phyloP scores from a whole-genome alignment of 2,113 vertebrate species.

The Deroptyus accipitrinus region DNA sequence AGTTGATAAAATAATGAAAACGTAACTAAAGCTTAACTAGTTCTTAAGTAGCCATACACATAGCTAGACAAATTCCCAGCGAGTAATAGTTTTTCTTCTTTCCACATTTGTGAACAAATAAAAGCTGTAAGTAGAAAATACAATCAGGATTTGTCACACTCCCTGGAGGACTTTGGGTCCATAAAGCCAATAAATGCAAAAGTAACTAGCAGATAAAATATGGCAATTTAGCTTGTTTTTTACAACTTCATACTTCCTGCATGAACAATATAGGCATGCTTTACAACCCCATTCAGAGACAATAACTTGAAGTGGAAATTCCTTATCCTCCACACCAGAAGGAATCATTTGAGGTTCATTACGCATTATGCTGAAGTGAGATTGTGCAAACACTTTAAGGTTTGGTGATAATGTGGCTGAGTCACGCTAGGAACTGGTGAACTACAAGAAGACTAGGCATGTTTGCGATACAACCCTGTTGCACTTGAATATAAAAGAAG shows the following conservation, averaged over 20 bases:
- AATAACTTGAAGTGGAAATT: constrained; percentile 18
- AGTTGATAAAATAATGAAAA: neutral
- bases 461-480: neutral
- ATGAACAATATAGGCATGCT: constrained; percentile 11
- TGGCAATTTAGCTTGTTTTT: constrained; percentile 25
- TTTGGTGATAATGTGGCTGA: neutral
- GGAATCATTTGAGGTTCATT: constrained; percentile 14
- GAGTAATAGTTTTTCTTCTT: neutral
- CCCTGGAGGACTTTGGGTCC: constrained; percentile 9
- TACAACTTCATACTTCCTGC: constrained; percentile 48
- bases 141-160: constrained; percentile 20
- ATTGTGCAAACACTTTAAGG: neutral
- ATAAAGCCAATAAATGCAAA: constrained; percentile 31
- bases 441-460: neutral
- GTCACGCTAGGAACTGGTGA: neutral
- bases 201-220: constrained; percentile 33
- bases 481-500: neutral
- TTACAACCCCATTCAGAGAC: constrained; percentile 20
- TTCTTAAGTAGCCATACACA: neutral
- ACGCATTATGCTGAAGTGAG: neutral
- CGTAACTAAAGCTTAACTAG: neutral
- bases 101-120: neutral
- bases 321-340: neutral
- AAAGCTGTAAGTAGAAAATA: constrained; percentile 8
- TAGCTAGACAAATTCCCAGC: neutral